A percentile compares a stretch with the other conserved stretches of the same genome.
Conservation (phyloP, 2,888 invertebrate species). For the Tetragonula carbonaria region DNA sequence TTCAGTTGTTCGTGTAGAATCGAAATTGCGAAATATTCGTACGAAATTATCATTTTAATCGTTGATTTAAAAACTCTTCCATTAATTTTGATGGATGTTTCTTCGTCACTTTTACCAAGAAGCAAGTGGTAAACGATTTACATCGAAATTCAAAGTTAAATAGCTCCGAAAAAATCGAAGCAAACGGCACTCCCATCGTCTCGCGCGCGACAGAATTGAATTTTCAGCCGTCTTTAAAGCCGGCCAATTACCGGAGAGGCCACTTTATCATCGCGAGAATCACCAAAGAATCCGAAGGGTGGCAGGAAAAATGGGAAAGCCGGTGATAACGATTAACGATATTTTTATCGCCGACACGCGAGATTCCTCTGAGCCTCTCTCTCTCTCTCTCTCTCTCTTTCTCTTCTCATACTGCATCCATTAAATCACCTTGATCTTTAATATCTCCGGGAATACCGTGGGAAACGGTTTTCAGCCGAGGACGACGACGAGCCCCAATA, state of each 20-base stretch:
- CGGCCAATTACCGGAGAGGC: background rate
- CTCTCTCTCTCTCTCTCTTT: background rate
- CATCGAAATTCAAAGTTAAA: too few relatives aligned
- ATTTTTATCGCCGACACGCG: background rate
- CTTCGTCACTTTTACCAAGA: too few relatives aligned
- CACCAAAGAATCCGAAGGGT: background rate
- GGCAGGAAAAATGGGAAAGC: background rate
- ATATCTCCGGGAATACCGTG: background rate
- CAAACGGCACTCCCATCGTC: too few relatives aligned
- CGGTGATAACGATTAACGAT: background rate
- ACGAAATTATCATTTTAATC: too few relatives aligned
- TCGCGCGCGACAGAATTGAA: too few relatives aligned
- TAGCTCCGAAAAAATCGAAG: too few relatives aligned
- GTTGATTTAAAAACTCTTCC: too few relatives aligned
- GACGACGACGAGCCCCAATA: background rate
- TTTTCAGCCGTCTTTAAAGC: background rate
- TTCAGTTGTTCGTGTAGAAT: too few relatives aligned
- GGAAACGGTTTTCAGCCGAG: background rate
- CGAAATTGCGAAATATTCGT: too few relatives aligned
- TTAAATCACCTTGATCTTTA: conserved; percentile 5
- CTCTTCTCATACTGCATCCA: background rate
- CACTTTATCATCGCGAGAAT: conserved; percentile 4
- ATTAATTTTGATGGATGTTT: too few relatives aligned
- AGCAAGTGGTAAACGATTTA: too few relatives aligned
- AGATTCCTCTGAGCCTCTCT: background rate